A percentile compares a stretch with the other conserved stretches of the same genome.
Evolutionary conservation across 2,797 vertebrate genomes (phyloP).

Genomic region (Lateolabrax maculatus): DNA sequence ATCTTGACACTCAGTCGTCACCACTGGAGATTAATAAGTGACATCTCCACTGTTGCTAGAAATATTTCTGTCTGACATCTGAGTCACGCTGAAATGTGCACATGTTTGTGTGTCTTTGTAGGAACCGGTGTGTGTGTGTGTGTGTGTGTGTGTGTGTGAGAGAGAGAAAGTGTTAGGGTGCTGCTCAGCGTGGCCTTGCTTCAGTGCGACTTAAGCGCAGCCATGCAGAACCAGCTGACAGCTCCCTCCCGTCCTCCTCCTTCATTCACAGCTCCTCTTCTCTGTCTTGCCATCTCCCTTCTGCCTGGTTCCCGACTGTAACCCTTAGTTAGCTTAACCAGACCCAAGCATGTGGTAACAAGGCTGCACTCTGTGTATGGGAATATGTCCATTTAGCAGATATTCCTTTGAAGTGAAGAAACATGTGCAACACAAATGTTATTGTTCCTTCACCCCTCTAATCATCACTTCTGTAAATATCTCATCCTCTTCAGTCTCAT

Average conservation of each 20-base stretch:
- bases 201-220: constrained; percentile 69
- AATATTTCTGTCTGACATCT: constrained; percentile 71
- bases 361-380: constrained; percentile 2
- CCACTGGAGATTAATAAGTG: constrained; percentile 80
- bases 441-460: neutral
- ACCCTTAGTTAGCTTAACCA: constrained; percentile 51
- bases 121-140: constrained; percentile 13
- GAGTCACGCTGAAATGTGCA: constrained; percentile 11
- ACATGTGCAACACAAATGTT: neutral
- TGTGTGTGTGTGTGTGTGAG: constrained; percentile 28
- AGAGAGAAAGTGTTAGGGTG: constrained; percentile 8
- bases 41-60: constrained; percentile 69
- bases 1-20: constrained; percentile 76
- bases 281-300: constrained; percentile 37
- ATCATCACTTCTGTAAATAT: neutral
- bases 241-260: constrained; percentile 59
- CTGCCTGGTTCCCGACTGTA: constrained; percentile 41
- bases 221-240: constrained; percentile 83
- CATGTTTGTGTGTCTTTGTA: constrained; percentile 28
- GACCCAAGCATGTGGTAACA: constrained; percentile 41
- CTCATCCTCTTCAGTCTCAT: neutral
- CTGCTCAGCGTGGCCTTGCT: constrained; percentile 49
- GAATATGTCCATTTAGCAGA: neutral
- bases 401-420: constrained; percentile 7
- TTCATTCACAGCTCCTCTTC: constrained; percentile 41